A percentile compares a stretch with the other conserved stretches of the same genome.
Evolutionary conservation across 2,888 invertebrate species (phyloP).

Genomic region (Clanis bilineata): DNA sequence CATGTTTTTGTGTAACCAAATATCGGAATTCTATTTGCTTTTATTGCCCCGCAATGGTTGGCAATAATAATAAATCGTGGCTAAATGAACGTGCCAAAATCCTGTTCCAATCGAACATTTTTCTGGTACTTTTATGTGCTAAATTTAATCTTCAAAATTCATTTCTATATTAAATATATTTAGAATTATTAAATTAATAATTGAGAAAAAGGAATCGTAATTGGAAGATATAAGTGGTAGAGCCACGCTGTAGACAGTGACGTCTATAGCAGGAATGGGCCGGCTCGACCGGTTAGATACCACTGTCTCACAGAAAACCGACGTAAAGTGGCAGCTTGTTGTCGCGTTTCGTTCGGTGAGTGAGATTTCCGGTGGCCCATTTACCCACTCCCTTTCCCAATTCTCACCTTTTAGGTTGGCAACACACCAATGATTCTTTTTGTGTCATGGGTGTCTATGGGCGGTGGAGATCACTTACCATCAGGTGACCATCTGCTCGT

Average conservation of each 20-base stretch:
- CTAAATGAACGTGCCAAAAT: conserved; percentile 4
- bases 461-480: neutral
- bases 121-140: neutral
- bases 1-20: neutral
- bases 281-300: too few relatives aligned
- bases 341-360: neutral
- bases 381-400: too few relatives aligned
- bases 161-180: neutral
- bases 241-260: neutral
- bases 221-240: neutral
- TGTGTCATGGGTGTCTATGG: too few relatives aligned
- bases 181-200: too few relatives aligned
- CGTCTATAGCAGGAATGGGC: too few relatives aligned
- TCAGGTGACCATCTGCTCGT: too few relatives aligned
- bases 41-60: conserved; percentile 4
- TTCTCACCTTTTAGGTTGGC: too few relatives aligned
- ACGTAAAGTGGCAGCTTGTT: neutral
- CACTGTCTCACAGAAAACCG: neutral
- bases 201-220: too few relatives aligned
- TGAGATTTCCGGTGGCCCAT: neutral
- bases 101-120: neutral
- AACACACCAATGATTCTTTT: too few relatives aligned
- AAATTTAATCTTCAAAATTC: neutral
- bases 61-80: conserved; percentile 6
- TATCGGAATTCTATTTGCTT: neutral